A percentile compares a stretch with the other conserved stretches of the same genome.
phyloP scores from a whole-genome alignment of 2,888 invertebrate genomes.

The Nomada fabriciana region DNA sequence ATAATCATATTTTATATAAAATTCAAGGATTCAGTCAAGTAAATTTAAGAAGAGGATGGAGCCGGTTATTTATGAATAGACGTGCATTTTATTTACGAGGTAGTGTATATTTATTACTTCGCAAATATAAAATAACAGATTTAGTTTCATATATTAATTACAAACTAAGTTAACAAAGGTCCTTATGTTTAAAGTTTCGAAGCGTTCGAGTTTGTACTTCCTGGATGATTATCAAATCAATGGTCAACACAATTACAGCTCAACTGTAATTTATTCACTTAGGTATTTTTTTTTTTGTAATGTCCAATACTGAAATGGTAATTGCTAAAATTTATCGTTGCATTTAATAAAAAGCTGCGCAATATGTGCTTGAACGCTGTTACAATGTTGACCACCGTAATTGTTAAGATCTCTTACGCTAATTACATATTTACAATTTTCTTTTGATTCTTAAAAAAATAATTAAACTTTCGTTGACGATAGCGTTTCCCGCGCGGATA shows the following conservation, averaged over 20 bases:
- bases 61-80: too few species aligned
- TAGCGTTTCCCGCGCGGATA: background rate
- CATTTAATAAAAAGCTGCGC: too few species aligned
- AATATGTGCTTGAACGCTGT: too few species aligned
- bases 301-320: background rate
- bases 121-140: conserved; percentile 38
- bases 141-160: conserved; percentile 40
- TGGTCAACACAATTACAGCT: conserved; percentile 21
- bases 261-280: conserved; percentile 16
- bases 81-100: too few species aligned
- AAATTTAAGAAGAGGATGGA: too few species aligned
- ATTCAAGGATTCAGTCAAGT: too few species aligned
- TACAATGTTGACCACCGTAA: background rate
- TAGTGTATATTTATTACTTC: background rate
- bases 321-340: too few species aligned
- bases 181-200: background rate
- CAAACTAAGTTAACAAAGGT: conserved; percentile 42
- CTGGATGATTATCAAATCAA: background rate
- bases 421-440: conserved; percentile 14
- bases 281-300: background rate
- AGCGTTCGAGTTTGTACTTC: background rate
- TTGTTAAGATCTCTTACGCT: background rate
- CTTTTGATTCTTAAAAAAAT: background rate
- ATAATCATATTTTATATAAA: too few species aligned
- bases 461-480: background rate